These are phyloP conservation scores for Rhagonycha lutea DNA, from an alignment of 2,888 invertebrate genomes.

Conservation along the genomic window DNA sequence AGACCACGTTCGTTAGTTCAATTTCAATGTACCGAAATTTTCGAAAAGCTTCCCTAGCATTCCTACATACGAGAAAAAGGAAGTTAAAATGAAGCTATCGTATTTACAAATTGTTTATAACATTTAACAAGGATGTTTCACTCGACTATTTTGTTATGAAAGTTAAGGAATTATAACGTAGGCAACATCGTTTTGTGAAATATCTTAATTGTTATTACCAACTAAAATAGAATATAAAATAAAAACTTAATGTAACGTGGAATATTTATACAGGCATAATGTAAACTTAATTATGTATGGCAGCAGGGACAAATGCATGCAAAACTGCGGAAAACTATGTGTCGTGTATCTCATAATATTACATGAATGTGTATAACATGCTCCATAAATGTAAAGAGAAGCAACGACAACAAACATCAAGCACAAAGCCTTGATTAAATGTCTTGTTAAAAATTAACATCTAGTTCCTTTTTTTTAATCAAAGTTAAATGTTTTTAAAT, in stretches of 20 bases:
- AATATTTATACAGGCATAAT: conserved; percentile 9
- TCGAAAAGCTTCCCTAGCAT: too few species aligned
- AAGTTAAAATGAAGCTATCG: too few species aligned
- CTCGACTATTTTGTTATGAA: not conserved
- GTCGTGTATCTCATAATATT: conserved; percentile 21
- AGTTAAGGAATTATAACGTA: not conserved
- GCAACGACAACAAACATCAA: conserved; percentile 11
- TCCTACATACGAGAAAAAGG: too few species aligned
- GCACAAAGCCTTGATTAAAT: not conserved
- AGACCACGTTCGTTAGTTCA: too few species aligned
- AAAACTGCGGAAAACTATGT: conserved; percentile 28
- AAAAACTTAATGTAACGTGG: not conserved
- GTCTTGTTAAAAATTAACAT: not conserved
- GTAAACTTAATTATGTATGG: conserved; percentile 25
- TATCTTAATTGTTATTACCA: not conserved
- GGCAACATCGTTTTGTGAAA: not conserved
- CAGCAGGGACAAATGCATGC: conserved; percentile 13
- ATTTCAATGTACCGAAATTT: too few species aligned
- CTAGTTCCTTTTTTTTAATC: not conserved
- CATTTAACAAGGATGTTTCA: not conserved
- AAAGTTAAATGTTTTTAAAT: not conserved
- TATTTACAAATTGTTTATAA: not conserved
- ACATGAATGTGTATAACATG: conserved; percentile 21
- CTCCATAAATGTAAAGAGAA: conserved; percentile 13
- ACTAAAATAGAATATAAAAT: not conserved